A percentile compares a stretch with the other conserved stretches of the same genome.
Evolutionary conservation across 1,140 invertebrate genomes (phyloP).

Genomic region (Stegodyphus mimosarum): DNA sequence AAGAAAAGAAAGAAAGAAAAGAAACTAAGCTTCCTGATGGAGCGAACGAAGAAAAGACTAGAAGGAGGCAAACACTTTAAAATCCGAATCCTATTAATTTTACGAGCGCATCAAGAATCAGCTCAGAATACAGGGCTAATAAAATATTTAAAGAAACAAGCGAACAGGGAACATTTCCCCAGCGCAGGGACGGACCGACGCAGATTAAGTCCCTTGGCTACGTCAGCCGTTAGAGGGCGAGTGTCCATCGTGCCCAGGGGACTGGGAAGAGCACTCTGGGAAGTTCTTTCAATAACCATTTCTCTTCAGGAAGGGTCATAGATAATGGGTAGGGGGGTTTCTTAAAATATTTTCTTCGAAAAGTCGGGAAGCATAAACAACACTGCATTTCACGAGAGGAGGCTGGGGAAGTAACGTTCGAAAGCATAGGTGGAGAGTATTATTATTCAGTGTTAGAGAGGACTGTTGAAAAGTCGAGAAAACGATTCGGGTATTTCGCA

Average conservation of each 20-base stretch:
- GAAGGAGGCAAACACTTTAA: conserved; percentile 55
- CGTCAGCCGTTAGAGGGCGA: conserved; percentile 33
- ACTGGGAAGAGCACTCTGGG: conserved; percentile 12
- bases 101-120: conserved; percentile 48
- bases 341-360: too few relatives aligned
- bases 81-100: conserved; percentile 61
- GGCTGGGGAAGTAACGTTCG: too few relatives aligned
- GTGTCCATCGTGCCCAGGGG: conserved; percentile 51
- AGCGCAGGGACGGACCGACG: conserved; percentile 16
- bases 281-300: conserved; percentile 58
- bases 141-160: conserved; percentile 53
- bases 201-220: conserved; percentile 52
- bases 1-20: conserved; percentile 2
- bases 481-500: too few relatives aligned
- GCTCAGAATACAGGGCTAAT: conserved; percentile 38
- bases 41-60: not conserved
- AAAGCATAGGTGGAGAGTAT: too few relatives aligned
- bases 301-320: conserved; percentile 54
- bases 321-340: conserved; percentile 28
- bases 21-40: conserved; percentile 5
- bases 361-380: too few relatives aligned
- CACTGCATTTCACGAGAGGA: too few relatives aligned
- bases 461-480: too few relatives aligned
- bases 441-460: too few relatives aligned
- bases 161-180: not conserved